Evolutionary conservation across 2,113 vertebrate genomes (phyloP), one percentile per base, ranked within the genome.

Genomic region (Macaca mulatta): DNA sequence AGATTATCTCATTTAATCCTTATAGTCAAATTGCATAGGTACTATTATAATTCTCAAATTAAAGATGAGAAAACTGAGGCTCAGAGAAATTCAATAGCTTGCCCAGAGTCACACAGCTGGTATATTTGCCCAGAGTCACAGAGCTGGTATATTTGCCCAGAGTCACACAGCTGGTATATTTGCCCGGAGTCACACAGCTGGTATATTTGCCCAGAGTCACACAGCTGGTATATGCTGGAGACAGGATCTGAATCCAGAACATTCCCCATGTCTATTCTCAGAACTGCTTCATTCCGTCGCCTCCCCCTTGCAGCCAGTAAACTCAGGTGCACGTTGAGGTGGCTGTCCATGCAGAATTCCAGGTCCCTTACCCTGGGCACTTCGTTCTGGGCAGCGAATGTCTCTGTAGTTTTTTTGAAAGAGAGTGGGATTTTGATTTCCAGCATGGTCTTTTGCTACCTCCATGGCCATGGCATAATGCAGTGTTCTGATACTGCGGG

Each of bases 231-330:
- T 43, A 6, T 55, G 43, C 61, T 43, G 7, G 17, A 81, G 6
- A 20, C 72, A n/a, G 57, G 5, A 16, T 83, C 40, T 9, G 67
- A 79, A n/a, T 69, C 55, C 38, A 52, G 22, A 22, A 77, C 30
- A 8, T 38, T 2, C 23, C 50, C 32, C 35, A 30, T 2, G 6
- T 75, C 8, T 45, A 1, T 6, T 77, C 16, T 82, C 3, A 30
- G 38, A 79, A 32, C 20, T 45, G 0, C 4, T 55, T 6, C 18
- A 9, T 25, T 27, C 14, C 6, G 3, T 6, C 3, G 1, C 20
- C 50, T 57, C n/a, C 25, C 13, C 27, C 2, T 13, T 0, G 9
- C 17, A 70, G 30, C 50, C 27, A 35, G 64, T 16, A 30, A 82
- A 40, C 11, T 12, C 9, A 75, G 30, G 13, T 3, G 0, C 55